phyloP scores from a whole-genome alignment of 2,888 invertebrate species.

The Geotrupes spiniger region DNA sequence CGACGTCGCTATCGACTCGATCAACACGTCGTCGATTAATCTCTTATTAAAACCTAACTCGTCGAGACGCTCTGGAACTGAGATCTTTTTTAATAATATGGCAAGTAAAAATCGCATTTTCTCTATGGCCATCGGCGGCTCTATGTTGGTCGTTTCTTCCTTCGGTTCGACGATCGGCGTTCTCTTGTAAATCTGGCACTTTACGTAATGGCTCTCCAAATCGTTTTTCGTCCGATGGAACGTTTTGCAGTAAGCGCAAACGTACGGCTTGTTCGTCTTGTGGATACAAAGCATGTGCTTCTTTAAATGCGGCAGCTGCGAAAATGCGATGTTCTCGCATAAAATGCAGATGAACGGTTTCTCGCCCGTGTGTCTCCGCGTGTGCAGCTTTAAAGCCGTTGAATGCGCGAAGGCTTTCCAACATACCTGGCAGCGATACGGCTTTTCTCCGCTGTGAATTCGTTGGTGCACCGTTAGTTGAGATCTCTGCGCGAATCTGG shows the following conservation, averaged over 20 bases:
- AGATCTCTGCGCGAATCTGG: slow-evolving; percentile 78
- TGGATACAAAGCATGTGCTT: slow-evolving; percentile 86
- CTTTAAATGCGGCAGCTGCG: slow-evolving; percentile 82
- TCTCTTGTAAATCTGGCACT: slow-evolving; percentile 50
- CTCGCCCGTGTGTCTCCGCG: slow-evolving; percentile 80
- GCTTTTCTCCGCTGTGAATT: slow-evolving; percentile 80
- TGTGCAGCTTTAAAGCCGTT: slow-evolving; percentile 79
- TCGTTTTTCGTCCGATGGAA: slow-evolving; percentile 77
- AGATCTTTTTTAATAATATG: slow-evolving; percentile 78
- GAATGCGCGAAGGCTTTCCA: slow-evolving; percentile 79
- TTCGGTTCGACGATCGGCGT: slow-evolving; percentile 34
- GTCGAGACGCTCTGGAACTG: slow-evolving; percentile 72
- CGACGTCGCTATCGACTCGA: slow-evolving; percentile 74
- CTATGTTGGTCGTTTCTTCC: slow-evolving; percentile 37
- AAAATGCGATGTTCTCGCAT: slow-evolving; percentile 69
- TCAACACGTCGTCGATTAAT: slow-evolving; percentile 77
- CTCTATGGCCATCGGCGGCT: slow-evolving; percentile 63
- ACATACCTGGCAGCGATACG: slow-evolving; percentile 79
- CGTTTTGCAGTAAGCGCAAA: slow-evolving; percentile 68
- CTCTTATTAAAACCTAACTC: slow-evolving; percentile 72
- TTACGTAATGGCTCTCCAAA: slow-evolving; percentile 62
- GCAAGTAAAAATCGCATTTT: slow-evolving; percentile 78
- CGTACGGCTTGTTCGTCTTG: slow-evolving; percentile 73
- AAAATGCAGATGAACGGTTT: slow-evolving; percentile 74
- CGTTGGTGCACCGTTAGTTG: slow-evolving; percentile 81